Evolutionary conservation across 2,888 invertebrate genomes (phyloP).

Genomic region (Crioceris asparagi): DNA sequence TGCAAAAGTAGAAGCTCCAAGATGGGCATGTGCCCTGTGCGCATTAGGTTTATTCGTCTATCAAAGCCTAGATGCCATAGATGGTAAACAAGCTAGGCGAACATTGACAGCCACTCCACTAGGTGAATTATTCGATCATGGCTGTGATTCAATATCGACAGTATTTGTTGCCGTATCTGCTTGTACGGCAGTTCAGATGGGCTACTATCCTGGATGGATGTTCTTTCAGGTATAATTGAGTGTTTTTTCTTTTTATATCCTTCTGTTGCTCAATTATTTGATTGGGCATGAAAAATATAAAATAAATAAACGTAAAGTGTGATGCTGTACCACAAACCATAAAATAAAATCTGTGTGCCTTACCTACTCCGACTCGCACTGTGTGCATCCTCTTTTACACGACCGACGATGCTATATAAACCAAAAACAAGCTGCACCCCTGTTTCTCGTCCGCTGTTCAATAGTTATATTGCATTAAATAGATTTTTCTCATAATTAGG

Average conservation of each 20-base stretch:
- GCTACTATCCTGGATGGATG: slow-evolving; percentile 86
- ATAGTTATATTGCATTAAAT: too few relatives aligned
- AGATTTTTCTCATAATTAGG: too few relatives aligned
- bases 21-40: slow-evolving; percentile 88
- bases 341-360: too few relatives aligned
- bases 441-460: too few relatives aligned
- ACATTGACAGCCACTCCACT: slow-evolving; percentile 86
- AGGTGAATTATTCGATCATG: slow-evolving; percentile 98
- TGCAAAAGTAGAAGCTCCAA: slow-evolving; percentile 76
- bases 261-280: too few relatives aligned
- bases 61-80: slow-evolving; percentile 97
- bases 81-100: slow-evolving; percentile 96
- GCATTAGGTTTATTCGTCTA: slow-evolving; percentile 92
- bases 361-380: too few relatives aligned
- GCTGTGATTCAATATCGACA: slow-evolving; percentile 97
- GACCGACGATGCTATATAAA: too few relatives aligned
- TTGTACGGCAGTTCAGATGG: slow-evolving; percentile 86
- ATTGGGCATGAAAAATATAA: too few relatives aligned
- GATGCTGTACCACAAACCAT: too few relatives aligned
- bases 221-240: slow-evolving; percentile 61
- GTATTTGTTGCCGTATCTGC: slow-evolving; percentile 96
- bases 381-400: too few relatives aligned
- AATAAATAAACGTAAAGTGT: too few relatives aligned
- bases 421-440: too few relatives aligned
- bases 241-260: background rate